Conservation (phyloP, 2,113 vertebrate species). For the Meleagris gallopavo region DNA sequence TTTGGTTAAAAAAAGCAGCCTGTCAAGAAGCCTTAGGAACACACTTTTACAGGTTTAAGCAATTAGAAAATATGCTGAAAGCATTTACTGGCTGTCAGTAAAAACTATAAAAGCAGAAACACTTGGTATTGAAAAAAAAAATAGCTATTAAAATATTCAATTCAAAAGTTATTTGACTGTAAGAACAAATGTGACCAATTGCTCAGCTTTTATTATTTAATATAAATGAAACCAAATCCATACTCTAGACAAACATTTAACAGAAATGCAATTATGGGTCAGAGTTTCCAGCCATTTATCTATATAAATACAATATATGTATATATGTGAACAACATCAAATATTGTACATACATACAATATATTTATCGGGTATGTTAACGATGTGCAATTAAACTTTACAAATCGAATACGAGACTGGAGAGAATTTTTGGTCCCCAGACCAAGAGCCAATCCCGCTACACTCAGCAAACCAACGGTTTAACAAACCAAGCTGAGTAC, state of each 20-base stretch:
- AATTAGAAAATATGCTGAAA: slow-evolving; percentile 53
- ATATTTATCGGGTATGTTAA: slow-evolving; percentile 61
- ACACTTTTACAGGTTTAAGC: slow-evolving; percentile 29
- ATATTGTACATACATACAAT: slow-evolving; percentile 81
- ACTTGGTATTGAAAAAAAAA: background rate
- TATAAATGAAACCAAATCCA: slow-evolving; percentile 83
- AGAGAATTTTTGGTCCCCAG: slow-evolving; percentile 54
- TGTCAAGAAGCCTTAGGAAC: slow-evolving; percentile 51
- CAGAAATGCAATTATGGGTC: slow-evolving; percentile 79
- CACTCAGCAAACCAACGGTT: slow-evolving; percentile 61
- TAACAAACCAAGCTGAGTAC: slow-evolving; percentile 68
- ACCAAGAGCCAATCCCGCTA: slow-evolving; percentile 62
- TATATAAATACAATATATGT: slow-evolving; percentile 56
- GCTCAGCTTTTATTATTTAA: slow-evolving; percentile 61
- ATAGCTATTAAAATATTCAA: slow-evolving; percentile 9
- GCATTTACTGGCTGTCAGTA: slow-evolving; percentile 57
- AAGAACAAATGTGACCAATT: slow-evolving; percentile 71
- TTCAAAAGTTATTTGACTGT: slow-evolving; percentile 49
- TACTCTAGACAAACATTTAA: slow-evolving; percentile 82
- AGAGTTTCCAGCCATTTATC: slow-evolving; percentile 80
- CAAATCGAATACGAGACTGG: slow-evolving; percentile 52
- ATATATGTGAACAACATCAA: slow-evolving; percentile 67
- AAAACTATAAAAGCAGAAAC: slow-evolving; percentile 59
- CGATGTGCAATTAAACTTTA: slow-evolving; percentile 41
- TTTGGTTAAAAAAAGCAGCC: slow-evolving; percentile 31